Evolutionary conservation across 1,140 invertebrate species (phyloP).

Genomic region (Ephestia elutella): DNA sequence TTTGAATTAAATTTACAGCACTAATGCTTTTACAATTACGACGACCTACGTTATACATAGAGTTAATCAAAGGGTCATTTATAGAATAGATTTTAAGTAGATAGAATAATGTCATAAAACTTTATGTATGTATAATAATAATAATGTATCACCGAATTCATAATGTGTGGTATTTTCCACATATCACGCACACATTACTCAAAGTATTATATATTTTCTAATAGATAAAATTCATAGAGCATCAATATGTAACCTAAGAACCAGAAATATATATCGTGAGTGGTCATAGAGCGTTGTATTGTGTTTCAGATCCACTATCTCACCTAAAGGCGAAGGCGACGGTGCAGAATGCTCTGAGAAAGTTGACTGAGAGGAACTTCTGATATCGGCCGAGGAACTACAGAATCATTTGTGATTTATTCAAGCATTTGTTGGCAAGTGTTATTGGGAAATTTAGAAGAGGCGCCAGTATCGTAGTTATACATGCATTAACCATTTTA

Average conservation of each 20-base stretch:
- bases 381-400: slow-evolving; percentile 29
- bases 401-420: slow-evolving; percentile 36
- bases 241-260: slow-evolving; percentile 1
- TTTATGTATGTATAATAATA: not conserved
- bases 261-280: not conserved
- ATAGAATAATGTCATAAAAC: slow-evolving; percentile 10
- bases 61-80: not conserved
- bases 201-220: not conserved
- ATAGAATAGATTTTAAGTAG: slow-evolving; percentile 12
- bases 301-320: slow-evolving; percentile 66
- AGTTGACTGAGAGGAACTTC: slow-evolving; percentile 67
- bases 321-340: slow-evolving; percentile 71
- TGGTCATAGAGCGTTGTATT: slow-evolving; percentile 15
- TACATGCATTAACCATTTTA: not conserved
- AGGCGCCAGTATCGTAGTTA: not conserved
- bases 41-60: not conserved
- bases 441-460: not conserved
- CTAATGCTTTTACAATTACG: slow-evolving; percentile 62
- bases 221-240: not conserved
- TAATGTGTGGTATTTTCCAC: not conserved
- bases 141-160: not conserved
- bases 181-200: not conserved
- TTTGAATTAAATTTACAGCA: slow-evolving; percentile 65
- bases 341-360: slow-evolving; percentile 70
- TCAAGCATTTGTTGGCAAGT: slow-evolving; percentile 39